phyloP scores from a whole-genome alignment of 2,888 invertebrate species.

The Diabrotica balteata region DNA sequence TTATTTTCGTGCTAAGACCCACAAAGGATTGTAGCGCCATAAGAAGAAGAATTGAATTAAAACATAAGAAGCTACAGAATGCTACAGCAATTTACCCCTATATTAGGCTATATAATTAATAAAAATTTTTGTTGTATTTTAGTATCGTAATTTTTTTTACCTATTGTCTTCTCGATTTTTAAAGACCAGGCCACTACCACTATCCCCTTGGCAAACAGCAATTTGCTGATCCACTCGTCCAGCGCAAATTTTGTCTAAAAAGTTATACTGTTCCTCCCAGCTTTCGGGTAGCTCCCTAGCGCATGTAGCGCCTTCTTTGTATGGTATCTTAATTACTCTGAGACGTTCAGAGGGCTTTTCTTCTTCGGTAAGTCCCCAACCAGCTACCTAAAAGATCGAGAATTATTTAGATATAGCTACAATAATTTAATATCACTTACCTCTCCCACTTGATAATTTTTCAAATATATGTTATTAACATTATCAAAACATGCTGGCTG shows the following conservation, averaged over 20 bases:
- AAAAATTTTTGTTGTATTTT: no score
- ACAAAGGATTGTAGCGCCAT: no score
- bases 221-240: constrained; percentile 31
- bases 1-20: no score
- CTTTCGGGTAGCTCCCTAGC: constrained; percentile 31
- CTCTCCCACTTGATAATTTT: constrained; percentile 29
- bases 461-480: constrained; percentile 26
- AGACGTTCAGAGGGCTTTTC: constrained; percentile 28
- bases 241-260: constrained; percentile 37
- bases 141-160: not conserved
- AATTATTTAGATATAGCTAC: no score
- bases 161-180: constrained; percentile 34
- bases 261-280: constrained; percentile 33
- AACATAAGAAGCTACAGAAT: no score
- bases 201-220: constrained; percentile 37
- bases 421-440: constrained; percentile 17
- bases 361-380: constrained; percentile 34
- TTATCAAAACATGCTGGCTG: constrained; percentile 35
- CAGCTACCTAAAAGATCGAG: constrained; percentile 28
- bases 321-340: constrained; percentile 31
- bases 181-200: constrained; percentile 37
- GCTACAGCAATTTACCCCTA: no score
- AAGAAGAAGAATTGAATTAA: no score
- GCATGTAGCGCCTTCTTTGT: constrained; percentile 32
- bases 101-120: no score